Percentiles rank a stretch among this genome's conserved stretches.
phyloP scores from a whole-genome alignment of 2,797 vertebrate genomes.

The Australoheros facetus region DNA sequence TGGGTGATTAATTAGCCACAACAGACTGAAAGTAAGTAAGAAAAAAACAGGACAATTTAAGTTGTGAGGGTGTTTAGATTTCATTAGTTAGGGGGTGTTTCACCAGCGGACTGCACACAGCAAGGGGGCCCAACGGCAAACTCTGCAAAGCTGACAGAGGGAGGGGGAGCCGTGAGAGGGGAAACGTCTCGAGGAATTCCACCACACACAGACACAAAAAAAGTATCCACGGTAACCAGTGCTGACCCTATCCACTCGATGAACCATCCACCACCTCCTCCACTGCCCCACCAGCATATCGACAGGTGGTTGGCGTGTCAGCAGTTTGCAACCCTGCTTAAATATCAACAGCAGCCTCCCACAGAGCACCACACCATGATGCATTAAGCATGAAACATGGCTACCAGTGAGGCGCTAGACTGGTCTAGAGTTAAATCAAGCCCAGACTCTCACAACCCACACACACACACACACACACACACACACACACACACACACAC shows the following conservation, averaged over 20 bases:
- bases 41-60: conserved; percentile 46
- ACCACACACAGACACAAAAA: conserved; percentile 49
- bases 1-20: conserved; percentile 70
- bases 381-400: neutral
- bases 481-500: too few relatives aligned
- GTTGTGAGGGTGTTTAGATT: conserved; percentile 68
- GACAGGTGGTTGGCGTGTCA: conserved; percentile 75
- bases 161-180: conserved; percentile 8
- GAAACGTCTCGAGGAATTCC: conserved; percentile 57
- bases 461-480: too few relatives aligned
- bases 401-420: neutral
- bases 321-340: conserved; percentile 37
- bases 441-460: conserved; percentile 5
- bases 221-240: conserved; percentile 67
- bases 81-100: conserved; percentile 74
- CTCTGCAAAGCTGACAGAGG: conserved; percentile 20
- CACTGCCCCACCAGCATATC: conserved; percentile 42
- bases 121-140: conserved; percentile 41
- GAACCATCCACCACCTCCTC: conserved; percentile 36
- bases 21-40: conserved; percentile 48
- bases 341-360: conserved; percentile 28
- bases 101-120: conserved; percentile 55
- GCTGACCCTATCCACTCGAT: conserved; percentile 56
- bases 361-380: neutral
- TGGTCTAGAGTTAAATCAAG: conserved; percentile 8